Evolutionary conservation across 2,888 invertebrate species (phyloP).

Genomic region (Mesorhabditis spiculigera): DNA sequence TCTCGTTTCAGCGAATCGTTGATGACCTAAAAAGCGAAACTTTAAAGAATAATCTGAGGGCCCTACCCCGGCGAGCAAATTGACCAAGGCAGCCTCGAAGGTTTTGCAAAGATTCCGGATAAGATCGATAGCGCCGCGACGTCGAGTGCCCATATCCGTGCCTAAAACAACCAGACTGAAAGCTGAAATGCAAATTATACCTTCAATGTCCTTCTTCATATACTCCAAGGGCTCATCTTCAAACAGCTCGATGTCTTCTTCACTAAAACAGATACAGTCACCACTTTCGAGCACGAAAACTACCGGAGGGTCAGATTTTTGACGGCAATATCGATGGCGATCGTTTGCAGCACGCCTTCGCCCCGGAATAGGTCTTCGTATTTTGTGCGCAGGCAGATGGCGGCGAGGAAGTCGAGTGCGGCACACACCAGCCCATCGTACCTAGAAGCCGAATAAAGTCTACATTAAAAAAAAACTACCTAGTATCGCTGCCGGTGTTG

Average conservation of each 20-base stretch:
- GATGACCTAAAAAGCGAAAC: constrained; percentile 1
- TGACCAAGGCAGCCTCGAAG: constrained; percentile 70
- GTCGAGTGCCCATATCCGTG: constrained; percentile 84
- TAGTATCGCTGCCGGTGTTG: constrained; percentile 31
- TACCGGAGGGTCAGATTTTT: constrained; percentile 94
- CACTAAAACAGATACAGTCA: neutral
- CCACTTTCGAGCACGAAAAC: neutral
- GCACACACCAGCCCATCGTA: constrained; percentile 74
- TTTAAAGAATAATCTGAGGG: neutral
- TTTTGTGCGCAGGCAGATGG: constrained; percentile 84
- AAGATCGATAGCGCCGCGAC: constrained; percentile 92
- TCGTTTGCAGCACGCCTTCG: constrained; percentile 44
- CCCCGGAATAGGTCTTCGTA: constrained; percentile 67
- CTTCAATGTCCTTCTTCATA: constrained; percentile 91
- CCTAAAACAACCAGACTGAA: constrained; percentile 21
- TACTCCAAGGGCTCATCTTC: constrained; percentile 98
- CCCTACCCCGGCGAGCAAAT: neutral
- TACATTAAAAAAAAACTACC: constrained; percentile 17
- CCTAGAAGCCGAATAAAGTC: constrained; percentile 22
- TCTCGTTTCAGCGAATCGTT: constrained; percentile 15
- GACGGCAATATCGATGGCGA: constrained; percentile 85
- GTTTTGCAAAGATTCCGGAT: constrained; percentile 84
- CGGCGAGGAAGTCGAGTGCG: constrained; percentile 87
- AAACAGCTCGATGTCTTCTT: constrained; percentile 88
- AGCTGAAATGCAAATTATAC: constrained; percentile 59